Base-by-base conservation (phyloP, 2,888 invertebrate species). In the Synanthedon vespiformis region DNA sequence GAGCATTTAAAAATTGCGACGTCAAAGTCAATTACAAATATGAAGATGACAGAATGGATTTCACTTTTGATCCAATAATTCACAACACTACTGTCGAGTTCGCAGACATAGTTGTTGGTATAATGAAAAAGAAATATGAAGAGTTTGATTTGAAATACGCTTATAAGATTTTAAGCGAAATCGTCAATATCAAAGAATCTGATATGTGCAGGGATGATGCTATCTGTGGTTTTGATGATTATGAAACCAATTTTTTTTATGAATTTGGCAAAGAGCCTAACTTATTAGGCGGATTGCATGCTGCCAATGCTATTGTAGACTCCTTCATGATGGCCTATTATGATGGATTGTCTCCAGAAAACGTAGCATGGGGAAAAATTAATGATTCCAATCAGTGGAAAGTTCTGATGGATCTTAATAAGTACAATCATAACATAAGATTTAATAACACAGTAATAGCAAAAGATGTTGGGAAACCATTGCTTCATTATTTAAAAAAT, bases 301-400 rank as follows among this genome's bases (percentile, higher is more conserved):
- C 75, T 1, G 72, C 68, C 0, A 79, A 72, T 55, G 53, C 60
- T 0, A 59, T 80, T 4, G 67, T 76, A 0, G 85, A 86, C 58
- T 56, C 70, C 0, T 80, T 83, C 55, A 48, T 83, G 11, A 85
- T 85, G 85, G 68, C 73, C 41, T 81, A 71, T 48, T 86, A 80
- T 22, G 77, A 82, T 58, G 82, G 81, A 0, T 61, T 63, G 52
- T 64, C 72, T 0, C 13, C 61, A 4, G 57, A 73, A 44, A 64
- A 77, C 0, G 68, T 85, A 1, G 84, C 74, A 0, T 83, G 84
- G 82, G 83, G 81, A 0, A 59, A 69, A 61, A 72, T 84, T 2
- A 55, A 54, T 4, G 60, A 57, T 1, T 48, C 61, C 3, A 53
- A 72, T 2, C 65, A 79, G 53, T 80, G 78, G 78, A 48, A 64